Percentiles rank a stretch among this genome's conserved stretches.
These are phyloP conservation scores for Mythimna ferrago DNA, from an alignment of 2,888 invertebrate species.

Conservation along the genomic window DNA sequence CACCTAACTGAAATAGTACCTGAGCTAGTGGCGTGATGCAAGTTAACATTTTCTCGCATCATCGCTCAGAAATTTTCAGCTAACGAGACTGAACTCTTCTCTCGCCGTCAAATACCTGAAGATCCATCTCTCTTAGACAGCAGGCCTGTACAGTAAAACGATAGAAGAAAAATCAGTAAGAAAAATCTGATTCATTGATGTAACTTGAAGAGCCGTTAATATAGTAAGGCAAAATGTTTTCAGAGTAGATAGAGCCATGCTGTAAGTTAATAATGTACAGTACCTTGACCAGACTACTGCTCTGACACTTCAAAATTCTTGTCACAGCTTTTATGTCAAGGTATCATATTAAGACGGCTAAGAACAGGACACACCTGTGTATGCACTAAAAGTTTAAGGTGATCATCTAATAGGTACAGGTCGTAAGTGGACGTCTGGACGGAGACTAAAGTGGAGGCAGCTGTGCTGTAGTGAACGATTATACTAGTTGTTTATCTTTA, in stretches of 20 bases:
- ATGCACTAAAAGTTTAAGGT: not conserved
- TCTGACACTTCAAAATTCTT: not conserved
- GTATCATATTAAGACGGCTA: not conserved
- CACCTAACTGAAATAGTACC: not conserved
- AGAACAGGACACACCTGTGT: conserved; percentile 22
- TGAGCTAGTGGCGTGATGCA: not conserved
- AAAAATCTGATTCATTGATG: not conserved
- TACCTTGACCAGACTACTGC: not conserved
- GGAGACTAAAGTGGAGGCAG: conserved; percentile 5
- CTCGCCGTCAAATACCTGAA: no score
- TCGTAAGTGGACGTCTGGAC: conserved; percentile 13
- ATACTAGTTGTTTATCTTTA: conserved; percentile 2
- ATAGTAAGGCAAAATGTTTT: not conserved
- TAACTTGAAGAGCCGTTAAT: not conserved
- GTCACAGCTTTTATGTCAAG: not conserved
- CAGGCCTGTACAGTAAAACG: not conserved
- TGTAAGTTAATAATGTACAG: not conserved
- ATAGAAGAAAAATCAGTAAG: not conserved
- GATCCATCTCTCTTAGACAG: not conserved
- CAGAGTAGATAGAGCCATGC: no score
- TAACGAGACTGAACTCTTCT: rapidly evolving
- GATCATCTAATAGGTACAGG: not conserved
- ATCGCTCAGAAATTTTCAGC: no score
- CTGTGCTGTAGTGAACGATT: conserved; percentile 15
- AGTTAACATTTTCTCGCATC: not conserved